These are phyloP conservation scores for Agapetus fuscipes DNA, from an alignment of 2,888 invertebrate species.

Conservation along the genomic window DNA sequence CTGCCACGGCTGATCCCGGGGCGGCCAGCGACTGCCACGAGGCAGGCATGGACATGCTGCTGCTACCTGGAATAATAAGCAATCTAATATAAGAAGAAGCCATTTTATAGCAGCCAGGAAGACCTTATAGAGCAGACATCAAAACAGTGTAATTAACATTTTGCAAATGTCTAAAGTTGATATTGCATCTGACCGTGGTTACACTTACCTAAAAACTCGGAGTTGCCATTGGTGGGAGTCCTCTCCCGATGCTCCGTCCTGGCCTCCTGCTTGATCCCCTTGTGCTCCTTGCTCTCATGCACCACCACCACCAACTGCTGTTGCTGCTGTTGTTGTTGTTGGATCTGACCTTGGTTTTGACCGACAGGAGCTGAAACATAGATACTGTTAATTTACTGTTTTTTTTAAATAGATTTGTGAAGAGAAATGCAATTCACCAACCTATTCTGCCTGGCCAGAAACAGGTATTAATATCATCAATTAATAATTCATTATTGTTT, in stretches of 20 bases:
- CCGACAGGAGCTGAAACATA: slow-evolving; percentile 13
- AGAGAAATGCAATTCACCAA: not conserved
- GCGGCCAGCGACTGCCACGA: slow-evolving; percentile 60
- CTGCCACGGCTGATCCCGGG: slow-evolving; percentile 69
- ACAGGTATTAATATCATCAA: too few species aligned
- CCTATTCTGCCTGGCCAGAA: too few species aligned
- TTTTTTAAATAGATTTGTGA: too few species aligned
- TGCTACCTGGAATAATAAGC: slow-evolving; percentile 8
- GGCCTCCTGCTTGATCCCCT: slow-evolving; percentile 47
- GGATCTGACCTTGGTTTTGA: slow-evolving; percentile 6
- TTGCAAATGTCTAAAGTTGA: not conserved
- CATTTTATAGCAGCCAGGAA: not conserved
- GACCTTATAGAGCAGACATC: too few species aligned
- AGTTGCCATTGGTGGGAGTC: slow-evolving; percentile 32
- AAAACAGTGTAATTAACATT: not conserved
- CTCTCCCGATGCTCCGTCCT: slow-evolving; percentile 39
- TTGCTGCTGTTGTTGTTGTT: slow-evolving; percentile 30
- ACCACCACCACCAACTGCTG: slow-evolving; percentile 45
- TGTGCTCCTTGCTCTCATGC: slow-evolving; percentile 43
- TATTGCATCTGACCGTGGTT: not conserved
- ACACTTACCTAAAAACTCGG: slow-evolving; percentile 23
- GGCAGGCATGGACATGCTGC: slow-evolving; percentile 38
- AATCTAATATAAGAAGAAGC: not conserved
- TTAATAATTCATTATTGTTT: too few species aligned
- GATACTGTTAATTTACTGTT: too few species aligned